phyloP scores from a whole-genome alignment of 2,888 invertebrate genomes.

The Drosophila austrosaltans region DNA sequence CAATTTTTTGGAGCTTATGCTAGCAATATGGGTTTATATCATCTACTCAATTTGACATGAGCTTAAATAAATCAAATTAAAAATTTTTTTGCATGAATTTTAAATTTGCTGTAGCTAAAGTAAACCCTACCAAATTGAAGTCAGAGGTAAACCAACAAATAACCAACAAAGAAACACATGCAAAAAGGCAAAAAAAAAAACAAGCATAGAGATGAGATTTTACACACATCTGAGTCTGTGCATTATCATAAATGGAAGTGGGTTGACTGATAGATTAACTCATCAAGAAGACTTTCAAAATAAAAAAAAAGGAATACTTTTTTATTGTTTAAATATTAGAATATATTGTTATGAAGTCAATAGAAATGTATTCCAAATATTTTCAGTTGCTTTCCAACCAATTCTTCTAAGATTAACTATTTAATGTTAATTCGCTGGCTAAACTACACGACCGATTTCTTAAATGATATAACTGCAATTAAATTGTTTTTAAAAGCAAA shows the following conservation, averaged over 20 bases:
- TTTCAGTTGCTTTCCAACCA: no score
- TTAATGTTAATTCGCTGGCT: no score
- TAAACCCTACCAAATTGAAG: conserved; percentile 12
- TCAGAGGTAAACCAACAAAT: conserved; percentile 5
- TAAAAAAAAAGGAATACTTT: no score
- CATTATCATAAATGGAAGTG: conserved; percentile 4
- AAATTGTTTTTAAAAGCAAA: no score
- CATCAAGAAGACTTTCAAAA: neutral
- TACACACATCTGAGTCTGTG: conserved; percentile 14
- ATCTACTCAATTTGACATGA: conserved; percentile 12
- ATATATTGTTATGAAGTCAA: no score
- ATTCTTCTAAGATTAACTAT: no score
- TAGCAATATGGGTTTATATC: conserved; percentile 1
- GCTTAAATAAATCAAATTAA: conserved; percentile 13
- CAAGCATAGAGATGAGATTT: conserved; percentile 5
- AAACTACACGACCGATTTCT: no score
- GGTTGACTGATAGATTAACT: neutral
- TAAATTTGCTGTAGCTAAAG: conserved; percentile 10
- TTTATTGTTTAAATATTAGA: no score
- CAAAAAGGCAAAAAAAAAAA: neutral
- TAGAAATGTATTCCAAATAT: no score
- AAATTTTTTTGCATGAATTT: conserved; percentile 7
- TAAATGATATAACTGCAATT: no score
- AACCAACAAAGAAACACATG: conserved; percentile 2
- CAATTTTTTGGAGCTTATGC: conserved; percentile 1